A percentile compares a stretch with the other conserved stretches of the same genome.
Evolutionary conservation across 2,888 invertebrate genomes (phyloP).

Genomic region (Andrena camellia): DNA sequence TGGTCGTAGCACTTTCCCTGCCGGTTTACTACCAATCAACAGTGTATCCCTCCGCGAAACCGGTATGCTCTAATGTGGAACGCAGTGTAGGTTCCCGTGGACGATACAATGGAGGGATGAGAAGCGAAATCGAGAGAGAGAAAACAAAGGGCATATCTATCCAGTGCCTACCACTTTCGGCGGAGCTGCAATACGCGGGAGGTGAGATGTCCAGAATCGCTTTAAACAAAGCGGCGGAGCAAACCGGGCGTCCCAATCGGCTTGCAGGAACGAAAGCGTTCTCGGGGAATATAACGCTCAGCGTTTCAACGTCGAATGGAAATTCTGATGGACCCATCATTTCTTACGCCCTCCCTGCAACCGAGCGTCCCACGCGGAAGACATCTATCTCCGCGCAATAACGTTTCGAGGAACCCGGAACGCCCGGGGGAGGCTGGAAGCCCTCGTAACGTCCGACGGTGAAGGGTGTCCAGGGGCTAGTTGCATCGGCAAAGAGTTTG

Average conservation of each 20-base stretch:
- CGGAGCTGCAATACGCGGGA: background rate
- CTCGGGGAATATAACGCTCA: background rate
- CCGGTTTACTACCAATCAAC: too few relatives aligned
- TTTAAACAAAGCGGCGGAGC: background rate
- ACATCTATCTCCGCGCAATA: conserved; percentile 1
- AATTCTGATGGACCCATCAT: background rate
- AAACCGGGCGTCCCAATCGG: background rate
- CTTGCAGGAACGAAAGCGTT: background rate
- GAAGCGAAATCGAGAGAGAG: background rate
- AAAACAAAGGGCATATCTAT: background rate
- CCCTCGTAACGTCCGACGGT: conserved; percentile 8
- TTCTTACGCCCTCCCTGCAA: background rate
- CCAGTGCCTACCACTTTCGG: background rate
- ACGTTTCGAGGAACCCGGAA: background rate
- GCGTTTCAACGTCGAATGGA: background rate
- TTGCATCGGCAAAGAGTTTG: conserved; percentile 15
- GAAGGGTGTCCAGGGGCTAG: conserved; percentile 37
- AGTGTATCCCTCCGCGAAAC: too few relatives aligned
- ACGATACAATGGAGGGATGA: background rate
- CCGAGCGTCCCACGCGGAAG: background rate
- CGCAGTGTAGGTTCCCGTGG: too few relatives aligned
- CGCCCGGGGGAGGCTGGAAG: conserved; percentile 3
- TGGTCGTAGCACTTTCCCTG: too few relatives aligned
- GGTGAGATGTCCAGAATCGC: background rate
- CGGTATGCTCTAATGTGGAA: too few relatives aligned